phyloP scores from a whole-genome alignment of 2,888 invertebrate genomes.

The Andrena hattorfiana region DNA sequence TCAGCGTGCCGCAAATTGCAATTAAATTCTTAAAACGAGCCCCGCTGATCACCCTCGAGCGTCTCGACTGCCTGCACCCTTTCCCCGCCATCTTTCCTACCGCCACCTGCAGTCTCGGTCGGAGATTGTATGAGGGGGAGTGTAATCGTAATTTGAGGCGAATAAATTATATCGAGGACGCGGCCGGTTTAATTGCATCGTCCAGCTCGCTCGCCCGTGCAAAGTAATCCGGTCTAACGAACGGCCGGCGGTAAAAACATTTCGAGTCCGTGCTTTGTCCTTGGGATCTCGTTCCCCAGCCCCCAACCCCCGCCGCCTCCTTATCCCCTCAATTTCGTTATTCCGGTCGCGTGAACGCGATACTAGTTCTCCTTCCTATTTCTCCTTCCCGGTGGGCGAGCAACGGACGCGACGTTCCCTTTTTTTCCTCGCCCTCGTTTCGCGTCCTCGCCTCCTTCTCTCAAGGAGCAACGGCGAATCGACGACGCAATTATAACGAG shows the following conservation, averaged over 20 bases:
- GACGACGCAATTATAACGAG: slow-evolving; percentile 28
- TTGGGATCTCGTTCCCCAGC: background rate
- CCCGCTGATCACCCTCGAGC: background rate
- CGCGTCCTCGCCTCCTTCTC: background rate
- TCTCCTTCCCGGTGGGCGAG: background rate
- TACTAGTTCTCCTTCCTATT: slow-evolving; percentile 15
- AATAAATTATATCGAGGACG: slow-evolving; percentile 62
- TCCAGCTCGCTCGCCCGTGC: slow-evolving; percentile 28
- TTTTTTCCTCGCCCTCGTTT: background rate
- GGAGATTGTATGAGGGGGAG: background rate
- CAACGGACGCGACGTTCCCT: background rate
- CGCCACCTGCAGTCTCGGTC: too few species aligned
- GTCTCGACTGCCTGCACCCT: background rate
- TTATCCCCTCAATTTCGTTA: slow-evolving; percentile 34
- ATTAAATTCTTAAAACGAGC: slow-evolving; percentile 59
- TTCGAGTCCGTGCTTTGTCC: slow-evolving; percentile 33
- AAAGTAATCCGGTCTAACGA: slow-evolving; percentile 58
- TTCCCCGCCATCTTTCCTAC: background rate
- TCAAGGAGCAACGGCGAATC: background rate
- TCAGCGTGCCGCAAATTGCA: slow-evolving; percentile 58
- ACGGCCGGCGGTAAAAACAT: slow-evolving; percentile 59
- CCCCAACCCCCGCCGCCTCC: background rate
- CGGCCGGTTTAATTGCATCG: slow-evolving; percentile 58
- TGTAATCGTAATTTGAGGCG: slow-evolving; percentile 55
- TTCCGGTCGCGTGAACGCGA: slow-evolving; percentile 35